Conservation (phyloP, 2,888 invertebrate species). For the Cosmopolites sordidus region DNA sequence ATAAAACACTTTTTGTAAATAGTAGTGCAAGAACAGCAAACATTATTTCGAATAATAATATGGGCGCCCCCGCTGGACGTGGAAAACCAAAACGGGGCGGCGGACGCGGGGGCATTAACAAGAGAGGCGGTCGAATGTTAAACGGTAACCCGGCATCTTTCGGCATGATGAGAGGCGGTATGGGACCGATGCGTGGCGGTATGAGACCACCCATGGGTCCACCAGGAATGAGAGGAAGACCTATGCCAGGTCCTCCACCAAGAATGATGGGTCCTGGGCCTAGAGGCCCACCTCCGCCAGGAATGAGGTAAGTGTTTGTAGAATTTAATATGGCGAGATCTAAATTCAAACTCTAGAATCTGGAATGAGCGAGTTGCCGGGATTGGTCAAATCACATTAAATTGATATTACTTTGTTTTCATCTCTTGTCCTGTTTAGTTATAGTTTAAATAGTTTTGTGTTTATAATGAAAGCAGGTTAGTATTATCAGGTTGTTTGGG, state of each 20-base stretch:
- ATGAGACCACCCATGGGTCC: conserved; percentile 32
- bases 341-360: no score
- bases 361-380: no score
- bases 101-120: conserved; percentile 30
- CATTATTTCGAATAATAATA: conserved; percentile 12
- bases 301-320: conserved; percentile 16
- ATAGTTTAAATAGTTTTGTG: no score
- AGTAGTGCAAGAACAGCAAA: background rate
- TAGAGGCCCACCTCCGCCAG: conserved; percentile 31
- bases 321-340: background rate
- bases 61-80: conserved; percentile 37
- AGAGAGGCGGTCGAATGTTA: conserved; percentile 28
- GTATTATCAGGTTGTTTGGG: no score
- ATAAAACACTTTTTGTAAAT: no score
- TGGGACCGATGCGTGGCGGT: conserved; percentile 36
- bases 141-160: conserved; percentile 31
- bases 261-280: conserved; percentile 34
- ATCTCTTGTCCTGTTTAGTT: no score
- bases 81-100: conserved; percentile 31
- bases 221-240: conserved; percentile 24
- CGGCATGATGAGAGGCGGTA: conserved; percentile 22
- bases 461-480: no score
- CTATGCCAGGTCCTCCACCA: conserved; percentile 33
- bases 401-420: no score
- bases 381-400: no score